Evolutionary conservation across 2,113 vertebrate genomes (phyloP), one percentile per base, ranked within the genome.

Genomic region (zebrafish (Danio rerio)): DNA sequence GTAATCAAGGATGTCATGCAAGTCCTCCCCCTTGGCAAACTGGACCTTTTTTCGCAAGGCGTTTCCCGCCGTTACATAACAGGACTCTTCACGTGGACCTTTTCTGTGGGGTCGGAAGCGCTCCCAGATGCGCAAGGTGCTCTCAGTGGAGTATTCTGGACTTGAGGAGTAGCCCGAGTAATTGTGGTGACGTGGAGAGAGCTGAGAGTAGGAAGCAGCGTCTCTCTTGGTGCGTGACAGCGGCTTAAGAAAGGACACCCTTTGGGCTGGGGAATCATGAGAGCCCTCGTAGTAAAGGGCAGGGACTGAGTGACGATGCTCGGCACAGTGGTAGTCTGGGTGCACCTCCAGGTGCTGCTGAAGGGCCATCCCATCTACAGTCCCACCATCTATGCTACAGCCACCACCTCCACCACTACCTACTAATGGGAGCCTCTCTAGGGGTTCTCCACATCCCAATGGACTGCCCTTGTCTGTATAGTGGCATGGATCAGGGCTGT

Each of bases 1-100:
- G 88, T 98, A 99, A 94, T 99, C 98, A 84, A 99, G 95, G 91
- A 99, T 99, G 93, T 99, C 98, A 87, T 99, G 98, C 90, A 99
- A 95, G 93, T 99, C 98, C 94, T 99, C 98, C 0, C 98, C 98
- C 94, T 99, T 99, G 85, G 98, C 98, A 84, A 99, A 99, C 89
- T 99, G 98, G 92, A 99, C 98, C 91, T 99, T 99, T 95, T 99
- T 99, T 85, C 98, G 91, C 88, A 99, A 95, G 81, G 98, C 98
- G 47, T 99, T 98, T 84, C 98, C 98, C 0, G 98, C 98, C 0
- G 98, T 97, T 92, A 99, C 93, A 87, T 98, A 99, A 93, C 96
- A 97, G 80, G 98, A 96, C 91, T 99, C 98, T 11, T 97, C 96
- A 0, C 93, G 90, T 80, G 95, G 97, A 90, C 97, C 96, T 91